phyloP scores from a whole-genome alignment of 2,888 invertebrate species.

The Agrotis segetum region DNA sequence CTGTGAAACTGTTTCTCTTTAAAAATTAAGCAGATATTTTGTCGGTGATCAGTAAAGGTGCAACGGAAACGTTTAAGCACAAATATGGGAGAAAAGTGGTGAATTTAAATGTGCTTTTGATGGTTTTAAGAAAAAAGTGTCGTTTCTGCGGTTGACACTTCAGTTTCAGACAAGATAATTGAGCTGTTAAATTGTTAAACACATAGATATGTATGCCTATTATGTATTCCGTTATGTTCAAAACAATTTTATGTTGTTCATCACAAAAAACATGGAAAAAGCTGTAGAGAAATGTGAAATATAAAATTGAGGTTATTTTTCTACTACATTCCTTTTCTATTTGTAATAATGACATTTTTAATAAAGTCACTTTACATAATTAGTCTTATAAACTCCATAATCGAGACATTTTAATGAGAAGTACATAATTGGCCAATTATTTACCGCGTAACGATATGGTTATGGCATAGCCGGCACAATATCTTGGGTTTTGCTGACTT shows the following conservation, averaged over 20 bases:
- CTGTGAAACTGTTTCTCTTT: conserved; percentile 23
- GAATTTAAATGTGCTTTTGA: conserved; percentile 21
- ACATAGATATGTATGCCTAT: background rate
- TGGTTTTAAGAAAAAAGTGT: background rate
- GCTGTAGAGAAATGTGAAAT: background rate
- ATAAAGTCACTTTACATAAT: conserved; percentile 16
- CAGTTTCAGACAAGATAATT: conserved; percentile 1
- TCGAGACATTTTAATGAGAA: conserved; percentile 49
- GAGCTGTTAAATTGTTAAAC: background rate
- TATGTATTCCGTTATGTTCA: background rate
- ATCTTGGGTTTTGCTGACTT: conserved; percentile 13
- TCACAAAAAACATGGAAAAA: background rate
- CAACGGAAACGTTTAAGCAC: conserved; percentile 10
- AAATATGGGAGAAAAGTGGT: conserved; percentile 20
- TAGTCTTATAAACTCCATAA: conserved; percentile 31
- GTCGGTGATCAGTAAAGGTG: conserved; percentile 5
- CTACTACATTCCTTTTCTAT: background rate
- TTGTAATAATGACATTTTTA: background rate
- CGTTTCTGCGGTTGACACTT: conserved; percentile 19
- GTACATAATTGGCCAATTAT: conserved; percentile 50
- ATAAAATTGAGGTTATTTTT: background rate
- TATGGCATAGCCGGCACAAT: conserved; percentile 35
- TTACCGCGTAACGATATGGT: conserved; percentile 44
- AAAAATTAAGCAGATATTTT: conserved; percentile 20
- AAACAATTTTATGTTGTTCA: background rate